Conservation (phyloP, 2,797 vertebrate species). For the Perdix hodgsoniae region DNA sequence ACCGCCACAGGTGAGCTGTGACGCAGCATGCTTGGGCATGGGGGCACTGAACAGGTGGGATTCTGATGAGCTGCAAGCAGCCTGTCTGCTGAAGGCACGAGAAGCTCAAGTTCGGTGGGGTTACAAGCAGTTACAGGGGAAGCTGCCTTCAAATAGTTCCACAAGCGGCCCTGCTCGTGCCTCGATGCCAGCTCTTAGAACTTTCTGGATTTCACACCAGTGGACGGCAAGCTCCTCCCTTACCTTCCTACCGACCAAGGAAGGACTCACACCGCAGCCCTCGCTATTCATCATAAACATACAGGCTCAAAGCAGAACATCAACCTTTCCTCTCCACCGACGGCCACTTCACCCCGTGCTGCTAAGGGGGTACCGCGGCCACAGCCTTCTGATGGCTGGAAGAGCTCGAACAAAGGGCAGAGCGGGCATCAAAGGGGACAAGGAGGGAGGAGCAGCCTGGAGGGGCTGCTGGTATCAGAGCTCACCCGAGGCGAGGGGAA, state of each 20-base stretch:
- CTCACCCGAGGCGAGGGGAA: neutral
- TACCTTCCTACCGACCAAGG: neutral
- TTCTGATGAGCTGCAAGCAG: fast-evolving
- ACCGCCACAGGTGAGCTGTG: fast-evolving
- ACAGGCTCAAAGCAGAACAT: neutral
- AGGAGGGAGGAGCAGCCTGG: neutral
- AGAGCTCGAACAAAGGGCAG: neutral
- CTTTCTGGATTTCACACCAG: fast-evolving
- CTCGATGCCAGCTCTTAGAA: fast-evolving
- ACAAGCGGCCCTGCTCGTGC: fast-evolving
- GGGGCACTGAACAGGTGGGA: fast-evolving
- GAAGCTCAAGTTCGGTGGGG: fast-evolving
- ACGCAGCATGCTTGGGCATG: fast-evolving
- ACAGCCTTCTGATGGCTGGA: neutral
- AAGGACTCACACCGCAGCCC: neutral
- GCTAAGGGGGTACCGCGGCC: too few species aligned
- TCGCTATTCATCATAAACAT: neutral
- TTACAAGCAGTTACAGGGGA: fast-evolving
- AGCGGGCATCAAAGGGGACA: neutral
- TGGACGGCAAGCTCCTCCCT: neutral
- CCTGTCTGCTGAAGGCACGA: fast-evolving
- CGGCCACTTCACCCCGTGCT: neutral
- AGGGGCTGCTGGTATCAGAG: neutral
- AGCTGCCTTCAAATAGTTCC: fast-evolving
- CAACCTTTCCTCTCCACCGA: neutral